Percentiles rank a stretch among this genome's conserved stretches.
phyloP scores from a whole-genome alignment of 2,888 invertebrate genomes.

The Cistogaster globosa region DNA sequence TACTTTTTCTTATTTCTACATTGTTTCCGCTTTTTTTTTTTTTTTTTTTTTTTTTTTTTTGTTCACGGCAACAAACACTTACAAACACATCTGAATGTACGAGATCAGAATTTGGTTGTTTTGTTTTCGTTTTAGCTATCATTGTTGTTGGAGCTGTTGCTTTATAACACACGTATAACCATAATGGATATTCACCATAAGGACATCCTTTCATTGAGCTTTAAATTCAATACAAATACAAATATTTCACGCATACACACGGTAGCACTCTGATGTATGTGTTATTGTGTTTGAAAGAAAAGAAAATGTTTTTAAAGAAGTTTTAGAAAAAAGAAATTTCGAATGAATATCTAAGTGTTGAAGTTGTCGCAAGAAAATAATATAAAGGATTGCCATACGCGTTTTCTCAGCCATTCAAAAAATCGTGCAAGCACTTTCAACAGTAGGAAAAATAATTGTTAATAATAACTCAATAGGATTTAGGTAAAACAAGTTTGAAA shows the following conservation, averaged over 20 bases:
- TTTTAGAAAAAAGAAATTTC: constrained; percentile 1
- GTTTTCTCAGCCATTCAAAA: constrained; percentile 47
- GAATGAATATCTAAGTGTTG: constrained; percentile 51
- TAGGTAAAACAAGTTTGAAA: too few species aligned
- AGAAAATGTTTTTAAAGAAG: constrained; percentile 29
- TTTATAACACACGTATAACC: constrained; percentile 59
- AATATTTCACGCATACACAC: constrained; percentile 8
- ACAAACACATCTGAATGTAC: constrained; percentile 15
- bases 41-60: constrained; percentile 41
- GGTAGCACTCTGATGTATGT: neutral
- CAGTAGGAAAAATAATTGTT: constrained; percentile 13
- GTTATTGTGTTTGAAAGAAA: neutral
- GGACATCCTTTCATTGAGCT: constrained; percentile 57
- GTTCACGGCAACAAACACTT: constrained; percentile 28
- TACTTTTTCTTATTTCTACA: neutral
- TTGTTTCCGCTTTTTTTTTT: constrained; percentile 20
- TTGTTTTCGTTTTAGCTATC: constrained; percentile 11
- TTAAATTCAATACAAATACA: constrained; percentile 52
- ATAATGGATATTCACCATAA: constrained; percentile 66
- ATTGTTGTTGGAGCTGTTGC: constrained; percentile 30
- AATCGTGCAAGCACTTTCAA: constrained; percentile 21
- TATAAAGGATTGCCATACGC: constrained; percentile 64
- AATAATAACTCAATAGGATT: neutral
- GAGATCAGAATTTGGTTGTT: constrained; percentile 39
- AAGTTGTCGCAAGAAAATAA: constrained; percentile 54